A percentile compares a stretch with the other conserved stretches of the same genome.
These are phyloP conservation scores for Nannoperca australis DNA, from an alignment of 2,797 vertebrate genomes.

Conservation along the genomic window DNA sequence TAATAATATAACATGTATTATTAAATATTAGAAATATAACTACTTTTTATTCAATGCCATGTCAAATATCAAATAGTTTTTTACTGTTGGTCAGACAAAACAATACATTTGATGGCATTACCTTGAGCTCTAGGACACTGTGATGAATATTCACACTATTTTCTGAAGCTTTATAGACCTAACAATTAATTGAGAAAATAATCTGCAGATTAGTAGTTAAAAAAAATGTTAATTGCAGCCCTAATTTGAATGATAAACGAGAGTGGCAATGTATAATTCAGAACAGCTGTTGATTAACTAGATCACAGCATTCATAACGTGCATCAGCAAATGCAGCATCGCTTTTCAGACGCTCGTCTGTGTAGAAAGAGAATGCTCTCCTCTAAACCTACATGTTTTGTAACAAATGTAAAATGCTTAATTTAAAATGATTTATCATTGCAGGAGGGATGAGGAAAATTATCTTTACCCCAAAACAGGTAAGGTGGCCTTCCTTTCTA, in stretches of 20 bases:
- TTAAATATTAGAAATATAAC: neutral
- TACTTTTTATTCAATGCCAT: neutral
- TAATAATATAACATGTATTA: neutral
- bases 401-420: neutral
- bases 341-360: neutral
- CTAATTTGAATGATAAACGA: neutral
- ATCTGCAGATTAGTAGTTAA: neutral
- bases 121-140: neutral
- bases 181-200: neutral
- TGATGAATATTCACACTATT: neutral
- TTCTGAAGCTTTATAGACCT: neutral
- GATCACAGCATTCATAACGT: neutral
- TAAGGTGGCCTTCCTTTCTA: neutral
- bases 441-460: slow-evolving; percentile 5
- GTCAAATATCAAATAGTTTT: neutral
- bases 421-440: slow-evolving; percentile 2
- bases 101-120: neutral
- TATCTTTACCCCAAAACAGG: neutral
- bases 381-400: neutral
- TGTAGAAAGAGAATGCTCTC: neutral
- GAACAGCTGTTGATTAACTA: slow-evolving; percentile 14
- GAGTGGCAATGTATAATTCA: neutral
- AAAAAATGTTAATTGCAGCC: neutral
- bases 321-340: neutral
- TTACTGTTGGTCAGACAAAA: neutral